Evolutionary conservation across 2,797 vertebrate species (phyloP), one percentile per base, ranked within the genome.

Genomic region (Danio choprae): DNA sequence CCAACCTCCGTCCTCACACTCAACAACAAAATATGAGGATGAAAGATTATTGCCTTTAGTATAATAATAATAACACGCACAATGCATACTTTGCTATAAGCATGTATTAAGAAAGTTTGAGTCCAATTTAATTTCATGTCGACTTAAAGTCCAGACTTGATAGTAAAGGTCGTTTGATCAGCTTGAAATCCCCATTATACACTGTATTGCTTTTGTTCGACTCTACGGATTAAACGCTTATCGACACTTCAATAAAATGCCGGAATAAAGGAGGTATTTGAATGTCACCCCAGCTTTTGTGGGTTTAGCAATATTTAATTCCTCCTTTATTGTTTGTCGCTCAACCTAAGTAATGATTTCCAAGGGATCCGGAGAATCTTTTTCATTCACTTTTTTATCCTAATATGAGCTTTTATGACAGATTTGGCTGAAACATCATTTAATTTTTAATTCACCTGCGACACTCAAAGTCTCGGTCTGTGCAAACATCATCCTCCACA

Each of bases 281-380:
- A 87, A 82, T 84, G 83, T 87, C 86, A 87, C 40, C 70, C 59
- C n/a, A 74, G 81, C 80, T 29, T 82, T 74, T 71, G 68, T 67
- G 79, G 83, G 80, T 77, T 85, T 76, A 43, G 76, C 60, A 55
- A 70, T 79, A 78, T 79, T 59, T 84, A 81, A 85, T 84, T 84
- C 81, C 70, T 81, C 41, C 60, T 83, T 85, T 81, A 85, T 86
- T 86, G 81, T 85, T 84, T 74, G 56, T 69, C n/a, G 16, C 43
- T 59, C 13, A 83, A 82, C 83, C 69, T 83, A 59, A 80, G 77
- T 80, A 50, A 80, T 83, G 69, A 43, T 73, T 79, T 59, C 51
- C 80, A 40, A 76, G 22, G 40, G 56, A 73, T 62, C 38, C 16
- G 7, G 76, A 81, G 62, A 83, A 75, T 79, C 64, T 29, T 29